Evolutionary conservation across 2,888 invertebrate species (phyloP).

Genomic region (Drosophila peninsularis): DNA sequence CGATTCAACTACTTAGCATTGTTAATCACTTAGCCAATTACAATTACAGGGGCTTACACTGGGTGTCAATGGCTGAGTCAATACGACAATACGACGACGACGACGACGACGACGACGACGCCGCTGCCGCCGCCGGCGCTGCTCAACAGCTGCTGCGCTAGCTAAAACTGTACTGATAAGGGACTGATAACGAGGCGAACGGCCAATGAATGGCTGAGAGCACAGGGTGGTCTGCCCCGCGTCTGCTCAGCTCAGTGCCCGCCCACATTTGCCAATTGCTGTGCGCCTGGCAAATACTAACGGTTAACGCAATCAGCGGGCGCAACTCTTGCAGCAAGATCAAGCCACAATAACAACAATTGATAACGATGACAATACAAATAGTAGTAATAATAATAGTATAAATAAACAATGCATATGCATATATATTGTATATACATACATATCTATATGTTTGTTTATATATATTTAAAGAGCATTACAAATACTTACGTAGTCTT

Average conservation of each 20-base stretch:
- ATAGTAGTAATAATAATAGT: background rate
- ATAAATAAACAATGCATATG: slow-evolving; percentile 6
- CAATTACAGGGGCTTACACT: slow-evolving; percentile 20
- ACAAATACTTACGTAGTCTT: slow-evolving; percentile 69
- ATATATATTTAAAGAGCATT: slow-evolving; percentile 4
- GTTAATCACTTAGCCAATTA: background rate
- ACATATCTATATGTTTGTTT: background rate
- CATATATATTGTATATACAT: slow-evolving; percentile 10
- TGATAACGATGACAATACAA: slow-evolving; percentile 38
- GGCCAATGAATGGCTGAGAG: slow-evolving; percentile 14
- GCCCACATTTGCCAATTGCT: slow-evolving; percentile 20
- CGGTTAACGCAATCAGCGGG: slow-evolving; percentile 54
- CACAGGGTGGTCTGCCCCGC: slow-evolving; percentile 15
- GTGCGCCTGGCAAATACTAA: slow-evolving; percentile 54
- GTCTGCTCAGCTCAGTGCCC: background rate
- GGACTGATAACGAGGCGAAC: slow-evolving; percentile 23
- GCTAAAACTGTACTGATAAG: slow-evolving; percentile 28
- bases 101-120: background rate
- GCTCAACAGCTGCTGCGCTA: slow-evolving; percentile 33
- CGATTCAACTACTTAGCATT: background rate
- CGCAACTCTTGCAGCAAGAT: slow-evolving; percentile 43
- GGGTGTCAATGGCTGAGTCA: slow-evolving; percentile 15
- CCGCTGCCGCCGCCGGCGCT: no score
- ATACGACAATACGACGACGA: background rate
- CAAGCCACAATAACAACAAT: slow-evolving; percentile 30